Base-by-base conservation (phyloP, 92 coral and sea anemone species). In the Umimayanthus chanpuru region DNA sequence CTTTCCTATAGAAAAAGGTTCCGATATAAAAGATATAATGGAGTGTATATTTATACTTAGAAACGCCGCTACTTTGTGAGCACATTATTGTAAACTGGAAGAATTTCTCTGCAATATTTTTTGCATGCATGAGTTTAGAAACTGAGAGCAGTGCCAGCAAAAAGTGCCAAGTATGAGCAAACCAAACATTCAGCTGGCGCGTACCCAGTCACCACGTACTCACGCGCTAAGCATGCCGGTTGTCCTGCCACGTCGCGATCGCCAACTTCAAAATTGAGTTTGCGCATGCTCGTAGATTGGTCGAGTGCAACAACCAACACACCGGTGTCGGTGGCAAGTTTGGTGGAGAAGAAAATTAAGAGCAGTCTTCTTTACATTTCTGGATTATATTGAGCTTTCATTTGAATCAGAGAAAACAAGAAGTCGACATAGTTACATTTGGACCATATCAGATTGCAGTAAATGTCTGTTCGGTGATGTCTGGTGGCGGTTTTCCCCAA, bases 201-300 rank as follows among this genome's bases (percentile, higher is more conserved):
- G 36, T 32, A 32, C 50, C 50, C 50, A 7, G 6, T 11, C 11
- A 47, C 50, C 50, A 47, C 50, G 50, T 47, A 47, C 38, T 50
- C 64, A 18, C 41, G 76, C 90, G 92, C 94, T 89, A 92, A 72
- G 94, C 92, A 86, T 92, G 72, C 56, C 83, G 20, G 79, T 64
- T 79, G 64, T 23, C 0, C 55, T 95, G 98, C 98, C 98, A 95
- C 98, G 98, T 95, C 96, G 98, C 98, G 89, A 47, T 74, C 87
- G 55, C 68, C 70, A 80, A 38, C 80, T 73, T 73, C 43, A 81
- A 86, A 91, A 79, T 44, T 85, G 70, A 58, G 20, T 90, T 85
- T 95, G 98, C 98, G 98, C 98, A 95, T 89, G 95, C 90, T 89
- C 96, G 67, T 50, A 36, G 82, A 25, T 15, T 55, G 77, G 6